phyloP scores from a whole-genome alignment of 2,797 vertebrate genomes.

The Cephalopachus bancanus region DNA sequence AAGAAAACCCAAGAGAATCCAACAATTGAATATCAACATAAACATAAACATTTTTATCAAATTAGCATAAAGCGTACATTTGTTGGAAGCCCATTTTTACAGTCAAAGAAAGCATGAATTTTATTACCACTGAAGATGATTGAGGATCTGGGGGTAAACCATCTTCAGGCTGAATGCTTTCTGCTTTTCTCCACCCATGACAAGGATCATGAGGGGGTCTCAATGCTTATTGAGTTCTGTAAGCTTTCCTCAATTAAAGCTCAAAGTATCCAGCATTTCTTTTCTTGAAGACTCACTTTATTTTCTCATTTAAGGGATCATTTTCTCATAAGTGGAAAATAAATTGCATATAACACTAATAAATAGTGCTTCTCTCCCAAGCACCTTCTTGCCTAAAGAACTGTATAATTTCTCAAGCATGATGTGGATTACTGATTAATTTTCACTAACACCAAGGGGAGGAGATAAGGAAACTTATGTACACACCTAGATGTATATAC shows the following conservation, averaged over 20 bases:
- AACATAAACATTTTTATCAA: slow-evolving; percentile 21
- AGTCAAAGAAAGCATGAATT: background rate
- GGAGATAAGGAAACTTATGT: background rate
- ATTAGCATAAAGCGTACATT: background rate
- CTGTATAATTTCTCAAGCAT: slow-evolving; percentile 38
- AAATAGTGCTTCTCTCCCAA: slow-evolving; percentile 36
- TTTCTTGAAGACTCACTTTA: slow-evolving; percentile 63
- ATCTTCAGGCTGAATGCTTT: background rate
- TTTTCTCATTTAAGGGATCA: slow-evolving; percentile 58
- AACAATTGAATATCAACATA: background rate
- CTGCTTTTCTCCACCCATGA: background rate
- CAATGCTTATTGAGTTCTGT: background rate
- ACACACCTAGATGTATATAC: background rate
- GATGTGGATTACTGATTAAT: background rate
- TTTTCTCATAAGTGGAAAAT: slow-evolving; percentile 67
- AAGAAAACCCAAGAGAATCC: background rate
- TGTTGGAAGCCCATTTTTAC: background rate
- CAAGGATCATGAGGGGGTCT: rapidly evolving
- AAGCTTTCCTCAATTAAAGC: slow-evolving; percentile 36
- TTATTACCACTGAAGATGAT: slow-evolving; percentile 16
- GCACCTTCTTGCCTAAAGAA: slow-evolving; percentile 46
- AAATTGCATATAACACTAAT: slow-evolving; percentile 58
- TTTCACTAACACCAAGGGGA: background rate
- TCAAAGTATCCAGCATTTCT: slow-evolving; percentile 66
- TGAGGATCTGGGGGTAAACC: background rate